These are phyloP conservation scores for Cephus rjabovi DNA, from an alignment of 2,888 invertebrate genomes.

Conservation along the genomic window DNA sequence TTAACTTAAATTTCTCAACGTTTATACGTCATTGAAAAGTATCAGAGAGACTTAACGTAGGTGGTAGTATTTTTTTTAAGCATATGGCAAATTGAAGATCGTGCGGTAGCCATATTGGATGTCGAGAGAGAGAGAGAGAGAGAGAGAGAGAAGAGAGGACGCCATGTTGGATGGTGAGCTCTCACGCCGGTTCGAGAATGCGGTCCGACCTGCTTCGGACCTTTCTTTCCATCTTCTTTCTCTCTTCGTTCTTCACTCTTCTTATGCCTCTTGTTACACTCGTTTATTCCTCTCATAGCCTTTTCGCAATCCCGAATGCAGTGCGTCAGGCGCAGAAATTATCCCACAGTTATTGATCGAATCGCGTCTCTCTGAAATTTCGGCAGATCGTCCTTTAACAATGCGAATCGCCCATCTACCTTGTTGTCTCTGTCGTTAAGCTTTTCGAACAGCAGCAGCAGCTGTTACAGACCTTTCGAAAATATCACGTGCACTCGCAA, in stretches of 20 bases:
- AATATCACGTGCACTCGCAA: too few relatives aligned
- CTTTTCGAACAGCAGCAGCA: too few relatives aligned
- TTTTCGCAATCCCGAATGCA: neutral
- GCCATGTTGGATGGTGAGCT: slow-evolving; percentile 40
- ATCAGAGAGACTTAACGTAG: neutral
- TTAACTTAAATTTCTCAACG: neutral
- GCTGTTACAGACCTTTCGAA: too few relatives aligned
- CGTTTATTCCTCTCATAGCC: neutral
- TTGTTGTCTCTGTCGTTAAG: too few relatives aligned
- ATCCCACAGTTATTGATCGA: neutral
- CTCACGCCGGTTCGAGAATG: slow-evolving; percentile 40
- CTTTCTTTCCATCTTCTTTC: slow-evolving; percentile 21
- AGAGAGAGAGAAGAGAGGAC: slow-evolving; percentile 6
- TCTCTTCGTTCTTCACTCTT: slow-evolving; percentile 13
- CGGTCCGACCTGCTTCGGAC: slow-evolving; percentile 39
- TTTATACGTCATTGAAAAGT: neutral
- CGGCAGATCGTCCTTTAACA: neutral
- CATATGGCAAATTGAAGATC: slow-evolving; percentile 25
- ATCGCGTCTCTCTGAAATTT: neutral
- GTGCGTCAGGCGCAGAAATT: neutral
- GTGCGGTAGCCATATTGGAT: slow-evolving; percentile 37
- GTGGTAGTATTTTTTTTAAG: slow-evolving; percentile 11
- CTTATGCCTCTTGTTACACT: slow-evolving; percentile 12
- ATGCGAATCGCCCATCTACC: too few relatives aligned
- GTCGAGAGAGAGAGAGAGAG: slow-evolving; percentile 22